These are phyloP conservation scores for Prunella fulvescens DNA, from an alignment of 2,113 vertebrate genomes.

Conservation along the genomic window DNA sequence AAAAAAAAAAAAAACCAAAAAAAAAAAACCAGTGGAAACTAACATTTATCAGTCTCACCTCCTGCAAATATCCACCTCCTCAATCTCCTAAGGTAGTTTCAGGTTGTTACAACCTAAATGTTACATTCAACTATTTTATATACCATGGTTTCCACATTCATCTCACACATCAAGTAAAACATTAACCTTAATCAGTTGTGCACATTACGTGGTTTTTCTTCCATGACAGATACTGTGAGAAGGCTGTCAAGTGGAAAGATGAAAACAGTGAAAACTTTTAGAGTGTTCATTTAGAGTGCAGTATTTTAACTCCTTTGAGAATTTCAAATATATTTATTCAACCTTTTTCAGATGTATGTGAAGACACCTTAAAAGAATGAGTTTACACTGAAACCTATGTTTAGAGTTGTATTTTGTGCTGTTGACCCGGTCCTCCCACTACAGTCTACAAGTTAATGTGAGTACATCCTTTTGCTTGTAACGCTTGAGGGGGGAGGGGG, in stretches of 20 bases:
- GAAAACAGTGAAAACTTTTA: not conserved
- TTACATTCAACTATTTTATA: not conserved
- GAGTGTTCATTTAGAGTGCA: not conserved
- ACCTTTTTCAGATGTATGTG: not conserved
- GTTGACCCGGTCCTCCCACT: not conserved
- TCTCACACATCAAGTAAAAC: not conserved
- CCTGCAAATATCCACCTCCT: not conserved
- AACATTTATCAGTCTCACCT: not conserved
- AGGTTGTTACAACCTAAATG: not conserved
- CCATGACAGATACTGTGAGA: not conserved
- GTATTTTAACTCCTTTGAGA: not conserved
- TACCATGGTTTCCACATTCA: not conserved
- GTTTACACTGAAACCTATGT: not conserved
- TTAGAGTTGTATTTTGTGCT: not conserved
- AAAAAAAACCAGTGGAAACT: not conserved
- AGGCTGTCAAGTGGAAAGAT: not conserved
- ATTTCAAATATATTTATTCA: not conserved
- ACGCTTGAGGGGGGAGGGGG: accelerated
- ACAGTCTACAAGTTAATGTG: not conserved
- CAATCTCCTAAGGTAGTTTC: not conserved
- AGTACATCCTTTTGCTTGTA: not conserved
- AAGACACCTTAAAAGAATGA: not conserved
- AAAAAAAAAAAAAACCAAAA: no score
- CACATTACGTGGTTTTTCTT: not conserved
- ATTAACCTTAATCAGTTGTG: not conserved